phyloP scores from a whole-genome alignment of 2,113 vertebrate genomes.

The Varanus komodoensis region DNA sequence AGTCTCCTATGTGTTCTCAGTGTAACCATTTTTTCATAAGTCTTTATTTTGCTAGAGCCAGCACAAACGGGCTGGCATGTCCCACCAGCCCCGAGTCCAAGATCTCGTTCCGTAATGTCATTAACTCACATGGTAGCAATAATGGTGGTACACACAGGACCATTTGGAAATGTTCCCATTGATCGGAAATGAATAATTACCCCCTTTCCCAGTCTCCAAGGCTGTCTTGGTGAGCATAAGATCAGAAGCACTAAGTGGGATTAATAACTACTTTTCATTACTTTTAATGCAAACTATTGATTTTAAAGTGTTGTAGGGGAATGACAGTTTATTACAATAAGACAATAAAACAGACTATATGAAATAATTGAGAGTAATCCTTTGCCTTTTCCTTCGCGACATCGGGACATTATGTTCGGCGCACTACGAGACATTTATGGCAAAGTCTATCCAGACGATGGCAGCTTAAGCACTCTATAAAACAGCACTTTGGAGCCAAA shows the following conservation, averaged over 20 bases:
- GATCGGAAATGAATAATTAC: constrained; percentile 81
- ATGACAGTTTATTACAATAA: constrained; percentile 83
- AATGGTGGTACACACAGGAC: constrained; percentile 41
- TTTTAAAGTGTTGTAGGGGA: constrained; percentile 79
- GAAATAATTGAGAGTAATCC: constrained; percentile 87
- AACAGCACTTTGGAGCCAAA: constrained; percentile 81
- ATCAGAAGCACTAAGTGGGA: constrained; percentile 78
- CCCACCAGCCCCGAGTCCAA: constrained; percentile 20
- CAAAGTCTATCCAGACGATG: constrained; percentile 78
- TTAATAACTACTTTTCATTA: constrained; percentile 83
- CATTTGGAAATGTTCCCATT: constrained; percentile 73
- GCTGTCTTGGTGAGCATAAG: constrained; percentile 71
- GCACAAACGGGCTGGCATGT: rapidly evolving
- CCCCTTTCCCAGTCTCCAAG: constrained; percentile 57
- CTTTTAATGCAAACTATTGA: constrained; percentile 87
- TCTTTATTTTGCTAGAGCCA: neutral
- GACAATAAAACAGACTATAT: constrained; percentile 83
- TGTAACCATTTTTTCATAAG: neutral
- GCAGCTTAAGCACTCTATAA: constrained; percentile 85
- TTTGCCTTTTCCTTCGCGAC: constrained; percentile 69
- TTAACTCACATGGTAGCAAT: neutral
- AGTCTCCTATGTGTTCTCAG: neutral
- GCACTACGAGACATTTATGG: constrained; percentile 81
- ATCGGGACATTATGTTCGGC: constrained; percentile 73
- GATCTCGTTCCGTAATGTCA: constrained; percentile 4